Evolutionary conservation across 2,797 vertebrate genomes (phyloP), one percentile per base, ranked within the genome.

Genomic region (Schizothorax lantsangensis): DNA sequence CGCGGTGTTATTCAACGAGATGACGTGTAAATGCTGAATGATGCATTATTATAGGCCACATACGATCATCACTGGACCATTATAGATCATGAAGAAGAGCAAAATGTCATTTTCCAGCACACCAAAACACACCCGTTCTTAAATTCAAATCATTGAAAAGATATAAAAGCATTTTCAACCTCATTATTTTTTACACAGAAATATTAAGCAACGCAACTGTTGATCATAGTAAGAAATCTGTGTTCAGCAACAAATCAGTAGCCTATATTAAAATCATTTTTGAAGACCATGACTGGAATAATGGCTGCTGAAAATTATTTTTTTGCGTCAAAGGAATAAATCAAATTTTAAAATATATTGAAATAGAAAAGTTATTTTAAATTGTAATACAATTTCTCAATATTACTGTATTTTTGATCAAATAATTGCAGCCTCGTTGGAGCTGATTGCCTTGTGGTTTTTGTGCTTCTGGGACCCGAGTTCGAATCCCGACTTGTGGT

Each of bases 11-110:
- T 79, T 81, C 62, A 81, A 68, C 84, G 62, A 79, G 81, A 54
- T 75, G 33, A 79, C 79, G 82, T 85, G 79, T 84, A 82, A 77
- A 84, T 88, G 59, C 59, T 66, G 59, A 83, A 83, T 71, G 71
- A 81, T 85, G 43, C 62, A 36, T 59, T 84, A 45, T 15, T 43
- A 43, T 23, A 59, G 52, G 23, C 10, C 10, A 52, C 49, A 15
- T 52, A 79, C 21, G 9, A 30, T 47, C 23, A 62, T 33, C 14
- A 33, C 33, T 57, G 52, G 57, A 40, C 57, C 4, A 6, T 62
- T 62, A 43, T 6, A 19, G n/a, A 19, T 43, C 77, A 79, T 59
- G 26, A 26, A 40, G 6, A 59, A 17, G 14, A 19, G 23, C 36
- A 26, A 10, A 79, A 40, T 59, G 12, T 36, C 30, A 19, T 68